Evolutionary conservation across 2,888 invertebrate genomes (phyloP), one percentile per base, ranked within the genome.

Genomic region (Tupiocoris notatus): DNA sequence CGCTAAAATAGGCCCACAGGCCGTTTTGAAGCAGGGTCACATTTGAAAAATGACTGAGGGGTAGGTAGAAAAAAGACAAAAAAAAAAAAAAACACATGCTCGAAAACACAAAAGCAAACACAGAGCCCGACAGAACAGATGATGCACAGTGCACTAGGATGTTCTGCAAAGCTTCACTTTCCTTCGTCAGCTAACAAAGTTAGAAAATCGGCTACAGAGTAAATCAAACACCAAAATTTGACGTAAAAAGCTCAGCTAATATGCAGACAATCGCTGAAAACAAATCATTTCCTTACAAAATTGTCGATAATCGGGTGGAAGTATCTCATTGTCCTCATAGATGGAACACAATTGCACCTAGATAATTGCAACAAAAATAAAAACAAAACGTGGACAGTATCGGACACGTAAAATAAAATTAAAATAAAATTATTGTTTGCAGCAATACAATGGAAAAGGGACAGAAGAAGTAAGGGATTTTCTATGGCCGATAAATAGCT

Each of bases 281-380:
- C 25, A 54, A 18, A n/a, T 73, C 62, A 62, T 73, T 62, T 75
- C 56, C 79, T 79, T 79, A 79, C 79, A 78, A 78, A 76, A 78
- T 67, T 75, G 71, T 59, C 71, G 75, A 74, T 74, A 78, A 59
- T 74, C 77, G 56, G 68, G 74, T 62, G 75, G 74, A 25, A 73
- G 68, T 25, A 78, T 76, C 75, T 78, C 78, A 75, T 76, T 78
- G 58, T 70, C 79, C 66, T 79, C 79, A 65, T 73, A 76, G 79
- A 77, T 78, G 78, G 78, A 68, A 79, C 77, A 78, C 78, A 79
- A 78, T 74, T 76, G 76, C 57, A 79, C 79, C 79, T 79, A 70
- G 62, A 68, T 76, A 57, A 57, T 68, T 70, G 39, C 62, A 78
- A 78, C 77, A 78, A 39, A 39, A 39, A 39, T 39, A 39, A 39